Evolutionary conservation across 2,797 vertebrate genomes (phyloP).

Genomic region (Erithacus rubecula): DNA sequence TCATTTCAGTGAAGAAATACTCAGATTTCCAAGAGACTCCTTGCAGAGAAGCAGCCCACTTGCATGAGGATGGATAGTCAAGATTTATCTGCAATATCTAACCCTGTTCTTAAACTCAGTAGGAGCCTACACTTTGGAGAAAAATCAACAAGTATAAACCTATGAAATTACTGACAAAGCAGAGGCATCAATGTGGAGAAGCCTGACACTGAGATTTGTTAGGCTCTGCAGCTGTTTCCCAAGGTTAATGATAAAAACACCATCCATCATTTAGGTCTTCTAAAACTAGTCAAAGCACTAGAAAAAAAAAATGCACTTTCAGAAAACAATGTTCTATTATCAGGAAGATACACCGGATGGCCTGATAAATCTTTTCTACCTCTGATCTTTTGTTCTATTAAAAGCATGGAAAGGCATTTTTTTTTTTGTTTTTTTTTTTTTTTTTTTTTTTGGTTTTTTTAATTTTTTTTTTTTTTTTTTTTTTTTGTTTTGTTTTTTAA

Average conservation of each 20-base stretch:
- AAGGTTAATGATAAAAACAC: constrained; percentile 56
- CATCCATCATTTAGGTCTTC: constrained; percentile 45
- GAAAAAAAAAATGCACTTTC: background rate
- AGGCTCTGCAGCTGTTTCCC: background rate
- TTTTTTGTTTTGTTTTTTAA: background rate
- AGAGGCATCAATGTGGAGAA: background rate
- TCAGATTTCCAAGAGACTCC: background rate
- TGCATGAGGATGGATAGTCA: background rate
- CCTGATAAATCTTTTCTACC: constrained; percentile 16
- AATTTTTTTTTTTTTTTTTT: background rate
- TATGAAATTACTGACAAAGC: constrained; percentile 17
- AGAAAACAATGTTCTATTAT: constrained; percentile 34
- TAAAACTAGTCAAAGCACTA: constrained; percentile 20
- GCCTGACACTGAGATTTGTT: constrained; percentile 29
- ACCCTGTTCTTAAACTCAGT: background rate
- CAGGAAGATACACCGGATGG: background rate
- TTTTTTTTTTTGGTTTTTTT: background rate
- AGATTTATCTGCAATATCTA: background rate
- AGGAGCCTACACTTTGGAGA: background rate
- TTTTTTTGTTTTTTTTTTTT: no score
- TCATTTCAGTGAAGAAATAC: background rate
- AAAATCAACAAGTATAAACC: background rate
- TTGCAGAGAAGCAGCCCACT: background rate
- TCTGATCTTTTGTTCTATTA: background rate
- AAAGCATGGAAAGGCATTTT: background rate